Evolutionary conservation across 2,888 invertebrate genomes (phyloP), one percentile per base, ranked within the genome.

Genomic region (Andrena praecox): DNA sequence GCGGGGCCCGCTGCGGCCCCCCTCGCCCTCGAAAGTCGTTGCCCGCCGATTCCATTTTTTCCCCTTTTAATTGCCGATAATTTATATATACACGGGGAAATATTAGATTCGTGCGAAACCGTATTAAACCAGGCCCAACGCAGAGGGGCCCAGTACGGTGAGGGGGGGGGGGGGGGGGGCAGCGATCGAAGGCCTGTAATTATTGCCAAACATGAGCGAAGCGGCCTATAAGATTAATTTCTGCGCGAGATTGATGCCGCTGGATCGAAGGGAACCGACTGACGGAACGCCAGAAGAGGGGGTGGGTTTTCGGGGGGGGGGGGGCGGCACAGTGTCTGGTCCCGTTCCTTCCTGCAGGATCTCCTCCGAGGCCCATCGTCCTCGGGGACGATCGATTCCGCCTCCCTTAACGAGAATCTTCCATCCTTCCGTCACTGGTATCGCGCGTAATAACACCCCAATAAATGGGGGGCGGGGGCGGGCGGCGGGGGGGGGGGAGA

Each of bases 101-200:
- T 93, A 93, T 94, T 94, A 93, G 93, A 93, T 93, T 93, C 94
- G 94, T 93, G 94, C 94, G 93, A 94, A 94, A 94, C 91, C 91
- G 92, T 93, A 93, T 94, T 93, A 80, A 93, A 93, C 92, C 85
- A 80, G 80, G 84, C 78, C 79, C 75, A 71, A 29, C 35, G 71
- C 31, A 20, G n/a, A 31, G 64, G 16, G 56, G 67, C 76, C 77
- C 59, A 69, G 62, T 64, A 62, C 56, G 29, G 70, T 1, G 71
- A 7, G 89, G 87, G 89, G 42, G 72, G 7, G 27, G 35, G 62
- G 64, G 48, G 24, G 59, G 50, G 60, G 29, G 54, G 80, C 85
- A 69, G 66, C 64, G 86, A 82, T 85, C 90, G 89, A 85, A 91
- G 92, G 92, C 92, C 93, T 94, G 93, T 94, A 94, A 94, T 94